Base-by-base conservation (phyloP, 2,888 invertebrate genomes). In the Tupiocoris notatus region DNA sequence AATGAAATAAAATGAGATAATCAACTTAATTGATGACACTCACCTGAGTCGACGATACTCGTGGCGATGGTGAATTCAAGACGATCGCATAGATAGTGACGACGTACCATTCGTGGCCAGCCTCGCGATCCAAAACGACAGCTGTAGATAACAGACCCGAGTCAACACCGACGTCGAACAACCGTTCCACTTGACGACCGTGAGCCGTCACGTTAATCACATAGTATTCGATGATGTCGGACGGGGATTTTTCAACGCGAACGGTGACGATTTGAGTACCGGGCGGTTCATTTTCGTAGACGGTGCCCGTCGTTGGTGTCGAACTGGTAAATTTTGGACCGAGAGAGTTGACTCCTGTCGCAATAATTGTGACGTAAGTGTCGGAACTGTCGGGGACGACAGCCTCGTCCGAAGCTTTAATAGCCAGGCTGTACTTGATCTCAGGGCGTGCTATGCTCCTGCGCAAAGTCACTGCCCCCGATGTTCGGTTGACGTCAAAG, bases 361-460 rank as follows among this genome's bases (percentile, higher is more conserved):
- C 89, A 77, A 95, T 91, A 75, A 96, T 88, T 2, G 93, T 95
- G 63, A 96, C 86, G 83, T 94, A 93, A 0, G 93, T 91, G 83
- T 96, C 95, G 1, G 94, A 92, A 79, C 93, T 93, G 83, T 95
- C 95, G 80, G 91, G 91, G 82, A 95, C 91, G 1, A 94, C 94
- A 0, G 95, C 96, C 83, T 95, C 95, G 84, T 96, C 96, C 7
- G 95, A 94, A 1, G 95, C 96, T 82, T 94, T 91, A 62, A 96
- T 89, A 0, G 92, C 92, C 59, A 96, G 86, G 81, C 92, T 91
- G 86, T 94, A 95, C 71, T 91, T 88, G 0, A 91, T 88, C 82
- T 92, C 92, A 0, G 82, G 80, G 1, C 87, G 85, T 3, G 87
- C 84, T 2, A 89, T 86, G 71, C 86, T 84, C 80, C 88, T 88